These are phyloP conservation scores for Aramus guarauna DNA, from an alignment of 2,113 vertebrate genomes.

Conservation along the genomic window DNA sequence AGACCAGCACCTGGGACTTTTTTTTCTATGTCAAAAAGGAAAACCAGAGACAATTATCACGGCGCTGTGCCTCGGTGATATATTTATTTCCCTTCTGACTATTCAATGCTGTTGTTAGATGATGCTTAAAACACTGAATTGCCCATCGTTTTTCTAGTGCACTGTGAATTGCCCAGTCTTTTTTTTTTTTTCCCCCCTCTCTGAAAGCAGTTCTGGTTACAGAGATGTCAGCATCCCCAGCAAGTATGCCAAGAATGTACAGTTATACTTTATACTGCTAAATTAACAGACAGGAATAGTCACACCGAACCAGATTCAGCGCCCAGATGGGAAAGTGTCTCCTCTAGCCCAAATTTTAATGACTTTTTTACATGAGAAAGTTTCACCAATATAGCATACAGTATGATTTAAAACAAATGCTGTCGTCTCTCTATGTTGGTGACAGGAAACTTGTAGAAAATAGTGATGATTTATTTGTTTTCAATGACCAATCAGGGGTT, in stretches of 20 bases:
- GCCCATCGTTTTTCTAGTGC: not conserved
- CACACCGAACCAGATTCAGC: slow-evolving; percentile 42
- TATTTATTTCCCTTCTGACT: not conserved
- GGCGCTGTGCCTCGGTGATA: not conserved
- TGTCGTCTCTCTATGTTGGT: not conserved
- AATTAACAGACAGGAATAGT: slow-evolving; percentile 47
- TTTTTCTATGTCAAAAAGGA: not conserved
- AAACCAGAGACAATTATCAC: not conserved
- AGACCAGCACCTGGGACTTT: not conserved
- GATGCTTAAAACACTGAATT: not conserved
- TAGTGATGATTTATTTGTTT: not conserved
- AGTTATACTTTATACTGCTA: slow-evolving; percentile 19
- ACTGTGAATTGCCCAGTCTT: not conserved
- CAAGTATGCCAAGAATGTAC: slow-evolving; percentile 30
- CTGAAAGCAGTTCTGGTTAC: slow-evolving; percentile 18
- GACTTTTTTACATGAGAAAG: not conserved
- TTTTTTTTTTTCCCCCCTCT: not conserved
- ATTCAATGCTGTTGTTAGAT: not conserved
- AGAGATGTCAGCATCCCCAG: slow-evolving; percentile 26
- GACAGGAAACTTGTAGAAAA: not conserved
- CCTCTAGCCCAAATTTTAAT: slow-evolving; percentile 38
- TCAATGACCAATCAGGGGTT: not conserved
- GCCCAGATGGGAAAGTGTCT: slow-evolving; percentile 25
- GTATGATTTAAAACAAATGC: slow-evolving; percentile 5
- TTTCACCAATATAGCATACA: not conserved